Evolutionary conservation across 1,140 invertebrate genomes (phyloP).

Genomic region (Araneus ventricosus): DNA sequence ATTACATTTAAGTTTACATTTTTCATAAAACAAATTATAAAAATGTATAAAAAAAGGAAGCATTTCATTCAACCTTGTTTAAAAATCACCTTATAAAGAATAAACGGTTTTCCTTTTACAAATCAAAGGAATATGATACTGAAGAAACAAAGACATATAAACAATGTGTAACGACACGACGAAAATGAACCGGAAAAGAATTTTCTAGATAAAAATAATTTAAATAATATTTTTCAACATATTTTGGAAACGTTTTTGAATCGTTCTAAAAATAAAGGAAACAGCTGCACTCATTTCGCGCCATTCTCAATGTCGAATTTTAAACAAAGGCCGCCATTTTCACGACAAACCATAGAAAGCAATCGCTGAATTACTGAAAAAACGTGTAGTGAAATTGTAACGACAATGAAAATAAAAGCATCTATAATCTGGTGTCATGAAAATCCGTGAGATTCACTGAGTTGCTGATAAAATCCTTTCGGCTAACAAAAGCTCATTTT

Average conservation of each 20-base stretch:
- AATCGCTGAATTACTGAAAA: not conserved
- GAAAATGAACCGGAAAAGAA: not conserved
- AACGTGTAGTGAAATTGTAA: conserved; percentile 25
- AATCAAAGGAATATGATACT: not conserved
- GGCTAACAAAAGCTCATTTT: conserved; percentile 46
- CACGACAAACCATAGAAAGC: conserved; percentile 1
- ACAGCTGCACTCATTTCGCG: not conserved
- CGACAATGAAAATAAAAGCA: conserved; percentile 26
- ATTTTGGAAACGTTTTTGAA: not conserved
- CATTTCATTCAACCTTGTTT: not conserved
- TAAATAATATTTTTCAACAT: not conserved
- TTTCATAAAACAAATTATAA: not conserved
- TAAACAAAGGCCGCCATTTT: conserved; percentile 27
- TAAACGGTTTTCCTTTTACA: not conserved
- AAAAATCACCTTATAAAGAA: not conserved
- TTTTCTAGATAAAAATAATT: not conserved
- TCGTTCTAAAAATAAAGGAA: not conserved
- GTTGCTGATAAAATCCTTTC: conserved; percentile 20
- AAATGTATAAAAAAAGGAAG: not conserved
- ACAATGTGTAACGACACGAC: not conserved
- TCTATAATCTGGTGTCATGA: not conserved
- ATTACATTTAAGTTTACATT: too few relatives aligned
- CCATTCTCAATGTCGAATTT: not conserved
- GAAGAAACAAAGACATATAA: not conserved
- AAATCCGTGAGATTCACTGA: conserved; percentile 29